Base-by-base conservation (phyloP, 2,888 invertebrate species). In the Pyrrhosoma nymphula region DNA sequence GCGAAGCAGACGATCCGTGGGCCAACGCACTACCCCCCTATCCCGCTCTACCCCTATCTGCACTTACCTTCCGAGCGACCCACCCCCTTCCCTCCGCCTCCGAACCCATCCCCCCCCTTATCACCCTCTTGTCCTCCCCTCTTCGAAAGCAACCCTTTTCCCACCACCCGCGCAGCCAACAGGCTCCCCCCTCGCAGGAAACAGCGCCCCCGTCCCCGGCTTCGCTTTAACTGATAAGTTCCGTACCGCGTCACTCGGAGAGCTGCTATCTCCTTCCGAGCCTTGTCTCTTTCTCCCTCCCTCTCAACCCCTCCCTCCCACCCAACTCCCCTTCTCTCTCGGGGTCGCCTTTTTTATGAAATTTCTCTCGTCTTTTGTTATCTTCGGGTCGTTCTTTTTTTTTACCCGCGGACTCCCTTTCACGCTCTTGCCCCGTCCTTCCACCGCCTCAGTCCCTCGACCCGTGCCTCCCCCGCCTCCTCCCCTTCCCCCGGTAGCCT, bases 231-330 rank as follows among this genome's bases (percentile, higher is more conserved):
- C 93, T 75, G 93, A 93, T 93, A 93, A 93, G 63, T 47, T 47
- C 69, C 69, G 47, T 35, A 63, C 47, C 69, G 47, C 93, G 93
- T 93, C 93, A 93, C 69, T 93, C 93, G 26, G 60, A 14, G 69
- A 69, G 93, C 63, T 47, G 93, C 69, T 93, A 93, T 93, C 93
- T 93, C 26, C 75, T 93, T 93, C 93, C 93, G 63, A 93, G 93
- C 63, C 75, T 93, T 75, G 93, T 75, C 93, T 93, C 93, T 35
- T 16, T 14, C 82, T 26, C 30, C 69, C 69, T 18, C 60, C 0
- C 23, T 47, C 47, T 8, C 47, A 4, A 2, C 47, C 47, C 2
- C 47, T 4, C 47, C 47, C 47, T 47, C 47, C 47, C 47, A 47
- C 8, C 8, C 69, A 26, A 69, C 82, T 82, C 82, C 82, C 26